A percentile compares a stretch with the other conserved stretches of the same genome.
These are phyloP conservation scores for Zosterops lateralis DNA, from an alignment of 2,113 vertebrate genomes.

Conservation along the genomic window DNA sequence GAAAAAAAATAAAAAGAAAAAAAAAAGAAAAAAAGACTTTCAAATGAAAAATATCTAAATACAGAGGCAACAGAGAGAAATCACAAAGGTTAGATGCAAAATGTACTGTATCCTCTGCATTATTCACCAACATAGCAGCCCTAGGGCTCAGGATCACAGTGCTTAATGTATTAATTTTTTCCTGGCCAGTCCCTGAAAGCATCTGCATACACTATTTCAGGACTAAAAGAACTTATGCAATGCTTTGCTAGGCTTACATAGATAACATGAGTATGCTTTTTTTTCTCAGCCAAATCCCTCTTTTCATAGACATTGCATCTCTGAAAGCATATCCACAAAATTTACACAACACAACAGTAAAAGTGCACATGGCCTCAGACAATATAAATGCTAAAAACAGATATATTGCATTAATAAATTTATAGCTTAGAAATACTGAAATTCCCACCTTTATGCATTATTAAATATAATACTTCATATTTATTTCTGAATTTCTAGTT, in stretches of 20 bases:
- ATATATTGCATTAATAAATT: neutral
- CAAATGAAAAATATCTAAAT: neutral
- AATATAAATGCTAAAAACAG: neutral
- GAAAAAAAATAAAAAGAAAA: neutral
- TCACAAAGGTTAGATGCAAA: neutral
- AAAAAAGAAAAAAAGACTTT: neutral
- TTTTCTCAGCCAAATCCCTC: neutral
- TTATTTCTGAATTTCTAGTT: neutral
- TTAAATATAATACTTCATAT: neutral
- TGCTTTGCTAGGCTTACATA: neutral
- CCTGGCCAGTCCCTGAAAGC: neutral
- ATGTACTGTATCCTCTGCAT: neutral
- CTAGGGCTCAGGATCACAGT: neutral
- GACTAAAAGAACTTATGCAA: neutral
- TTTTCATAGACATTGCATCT: neutral
- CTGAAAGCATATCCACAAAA: conserved; percentile 1
- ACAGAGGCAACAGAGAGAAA: neutral
- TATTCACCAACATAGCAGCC: neutral
- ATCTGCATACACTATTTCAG: neutral
- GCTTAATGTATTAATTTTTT: neutral
- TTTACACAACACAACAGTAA: neutral
- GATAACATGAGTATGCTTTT: neutral
- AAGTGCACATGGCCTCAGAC: neutral
- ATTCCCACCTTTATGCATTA: neutral
- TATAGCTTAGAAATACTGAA: neutral